These are phyloP conservation scores for Torymus texanus DNA, from an alignment of 2,888 invertebrate species.

Conservation along the genomic window DNA sequence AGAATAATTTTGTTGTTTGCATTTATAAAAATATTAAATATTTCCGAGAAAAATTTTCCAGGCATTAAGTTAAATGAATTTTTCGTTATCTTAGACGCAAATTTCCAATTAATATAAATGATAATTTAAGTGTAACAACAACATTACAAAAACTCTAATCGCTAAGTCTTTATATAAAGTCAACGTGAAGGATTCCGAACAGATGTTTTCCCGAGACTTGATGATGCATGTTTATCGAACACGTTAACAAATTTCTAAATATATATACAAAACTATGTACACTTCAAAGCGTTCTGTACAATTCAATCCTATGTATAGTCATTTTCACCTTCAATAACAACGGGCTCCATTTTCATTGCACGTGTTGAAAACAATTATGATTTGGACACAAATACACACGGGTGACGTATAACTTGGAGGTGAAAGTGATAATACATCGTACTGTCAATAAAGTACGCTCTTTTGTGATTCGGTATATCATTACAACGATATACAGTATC, in stretches of 20 bases:
- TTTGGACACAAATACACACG: conserved; percentile 3
- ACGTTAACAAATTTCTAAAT: conserved; percentile 52
- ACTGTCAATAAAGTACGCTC: conserved; percentile 33
- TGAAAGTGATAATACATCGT: conserved; percentile 35
- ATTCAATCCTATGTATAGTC: conserved; percentile 35
- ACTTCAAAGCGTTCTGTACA: conserved; percentile 52
- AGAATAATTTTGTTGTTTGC: conserved; percentile 10
- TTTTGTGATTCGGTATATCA: conserved; percentile 29
- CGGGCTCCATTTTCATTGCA: neutral
- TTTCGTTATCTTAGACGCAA: conserved; percentile 12
- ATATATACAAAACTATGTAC: conserved; percentile 53
- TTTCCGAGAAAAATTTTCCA: neutral
- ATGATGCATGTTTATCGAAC: conserved; percentile 51
- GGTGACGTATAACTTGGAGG: conserved; percentile 14
- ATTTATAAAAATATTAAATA: conserved; percentile 56
- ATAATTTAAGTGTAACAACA: conserved; percentile 52
- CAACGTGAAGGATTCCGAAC: conserved; percentile 49
- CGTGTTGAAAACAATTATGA: neutral
- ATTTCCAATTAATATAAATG: conserved; percentile 39
- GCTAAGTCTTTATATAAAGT: conserved; percentile 46
- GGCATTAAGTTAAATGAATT: neutral
- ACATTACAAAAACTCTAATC: conserved; percentile 43
- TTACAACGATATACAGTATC: conserved; percentile 43
- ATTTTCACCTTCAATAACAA: conserved; percentile 47
- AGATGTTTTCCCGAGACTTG: conserved; percentile 51